Evolutionary conservation across 2,888 invertebrate species (phyloP), one percentile per base, ranked within the genome.

Genomic region (Netelia melanura): DNA sequence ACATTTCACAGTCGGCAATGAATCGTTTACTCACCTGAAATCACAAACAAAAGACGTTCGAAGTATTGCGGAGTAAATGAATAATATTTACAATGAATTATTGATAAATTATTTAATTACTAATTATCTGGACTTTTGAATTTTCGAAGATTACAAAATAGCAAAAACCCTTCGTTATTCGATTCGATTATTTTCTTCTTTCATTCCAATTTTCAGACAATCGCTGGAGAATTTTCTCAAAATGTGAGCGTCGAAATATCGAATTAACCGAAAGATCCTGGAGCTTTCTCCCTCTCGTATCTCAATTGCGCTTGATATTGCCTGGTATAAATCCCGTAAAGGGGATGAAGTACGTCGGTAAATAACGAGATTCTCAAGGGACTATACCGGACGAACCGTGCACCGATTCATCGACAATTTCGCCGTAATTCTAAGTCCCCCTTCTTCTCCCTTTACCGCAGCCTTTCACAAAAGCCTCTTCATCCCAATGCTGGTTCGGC

Each of bases 351-450:
- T 44, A 58, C 58, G 25, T 9, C 61, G 23, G 80, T 78, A 54
- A 84, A 84, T 84, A 84, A 84, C 65, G 38, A 76, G 80, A 84
- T 84, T 65, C 84, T 72, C 80, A 64, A 61, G 80, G 71, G 71
- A 76, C 64, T 10, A 25, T 76, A 70, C 23, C 80, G 71, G 54
- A 84, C 80, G 79, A 71, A 80, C 52, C 68, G 54, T 64, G 54
- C 56, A 38, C 65, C 76, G 61, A 71, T 71, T 72, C 71, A 67
- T 84, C 76, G 76, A 72, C 80, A 80, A 84, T 80, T 80, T 80
- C 76, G 58, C 70, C 67, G 76, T 80, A 80, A 84, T 84, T 80
- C 72, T 76, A 80, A 84, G 64, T 61, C 71, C 83, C 38, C 38
- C 38, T 2, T 6, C 6, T 58, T 65, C 71, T 80, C 44, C 8